phyloP scores from a whole-genome alignment of 2,113 vertebrate species.

The Myotis brandtii region DNA sequence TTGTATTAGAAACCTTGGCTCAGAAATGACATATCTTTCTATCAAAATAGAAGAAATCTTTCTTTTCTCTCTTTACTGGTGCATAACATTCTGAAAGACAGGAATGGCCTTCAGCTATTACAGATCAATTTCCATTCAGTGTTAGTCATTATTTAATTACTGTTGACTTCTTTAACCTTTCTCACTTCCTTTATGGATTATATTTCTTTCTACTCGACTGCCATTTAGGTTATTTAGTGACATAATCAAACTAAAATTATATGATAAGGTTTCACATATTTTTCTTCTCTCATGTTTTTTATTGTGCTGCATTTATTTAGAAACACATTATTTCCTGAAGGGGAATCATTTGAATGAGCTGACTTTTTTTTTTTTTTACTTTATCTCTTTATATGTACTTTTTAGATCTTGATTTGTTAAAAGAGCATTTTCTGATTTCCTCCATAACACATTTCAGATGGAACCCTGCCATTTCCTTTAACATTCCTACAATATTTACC shows the following conservation, averaged over 20 bases:
- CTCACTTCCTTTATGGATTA: slow-evolving; percentile 84
- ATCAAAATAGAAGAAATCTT: slow-evolving; percentile 85
- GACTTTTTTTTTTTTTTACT: slow-evolving; percentile 63
- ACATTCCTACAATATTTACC: background rate
- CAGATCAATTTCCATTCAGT: slow-evolving; percentile 85
- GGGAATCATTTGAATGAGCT: slow-evolving; percentile 77
- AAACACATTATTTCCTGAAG: slow-evolving; percentile 74
- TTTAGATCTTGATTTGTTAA: slow-evolving; percentile 4
- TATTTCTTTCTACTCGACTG: slow-evolving; percentile 81
- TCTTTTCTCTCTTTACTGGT: slow-evolving; percentile 82
- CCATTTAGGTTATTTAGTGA: slow-evolving; percentile 81
- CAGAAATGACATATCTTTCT: slow-evolving; percentile 85
- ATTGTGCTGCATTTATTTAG: slow-evolving; percentile 73
- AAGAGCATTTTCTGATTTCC: background rate
- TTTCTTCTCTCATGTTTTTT: slow-evolving; percentile 76
- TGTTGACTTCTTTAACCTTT: slow-evolving; percentile 87
- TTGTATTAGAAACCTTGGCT: slow-evolving; percentile 82
- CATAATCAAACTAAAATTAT: slow-evolving; percentile 84
- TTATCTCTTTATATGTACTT: slow-evolving; percentile 42
- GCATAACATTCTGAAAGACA: slow-evolving; percentile 85
- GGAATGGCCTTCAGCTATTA: slow-evolving; percentile 86
- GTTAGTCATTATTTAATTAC: slow-evolving; percentile 87
- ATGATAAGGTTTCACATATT: slow-evolving; percentile 80
- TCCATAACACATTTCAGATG: slow-evolving; percentile 15
- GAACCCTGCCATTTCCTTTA: background rate